Percentiles rank a stretch among this genome's conserved stretches.
Evolutionary conservation across 1,140 invertebrate genomes (phyloP).

Genomic region (Callitettix versicolor): DNA sequence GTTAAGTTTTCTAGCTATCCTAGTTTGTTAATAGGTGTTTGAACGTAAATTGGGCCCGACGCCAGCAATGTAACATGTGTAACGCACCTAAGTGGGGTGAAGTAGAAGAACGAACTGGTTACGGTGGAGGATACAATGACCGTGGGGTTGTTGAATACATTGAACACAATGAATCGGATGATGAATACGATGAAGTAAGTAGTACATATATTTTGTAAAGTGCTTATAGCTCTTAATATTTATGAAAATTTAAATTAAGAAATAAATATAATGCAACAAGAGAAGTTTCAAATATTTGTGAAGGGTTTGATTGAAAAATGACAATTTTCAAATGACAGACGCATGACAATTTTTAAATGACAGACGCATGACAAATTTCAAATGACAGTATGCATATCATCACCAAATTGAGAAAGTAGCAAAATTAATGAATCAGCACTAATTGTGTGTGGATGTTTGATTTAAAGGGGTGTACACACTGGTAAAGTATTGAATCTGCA

Average conservation of each 20-base stretch:
- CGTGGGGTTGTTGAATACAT: conserved; percentile 88
- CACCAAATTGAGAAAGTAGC: too few species aligned
- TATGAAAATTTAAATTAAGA: not conserved
- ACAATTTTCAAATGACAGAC: too few species aligned
- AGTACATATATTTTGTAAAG: conserved; percentile 31
- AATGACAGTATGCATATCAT: too few species aligned
- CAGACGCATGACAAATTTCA: too few species aligned
- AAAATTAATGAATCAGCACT: too few species aligned
- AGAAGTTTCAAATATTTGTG: not conserved
- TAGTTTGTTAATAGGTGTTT: conserved; percentile 52
- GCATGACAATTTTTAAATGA: too few species aligned
- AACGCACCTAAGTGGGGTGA: conserved; percentile 95
- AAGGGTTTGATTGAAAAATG: not conserved
- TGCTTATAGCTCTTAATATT: not conserved
- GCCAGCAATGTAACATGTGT: conserved; percentile 96
- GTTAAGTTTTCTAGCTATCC: not conserved
- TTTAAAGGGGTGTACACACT: too few species aligned
- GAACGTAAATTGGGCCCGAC: conserved; percentile 97
- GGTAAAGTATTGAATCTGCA: too few species aligned
- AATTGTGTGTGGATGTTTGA: too few species aligned
- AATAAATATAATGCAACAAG: not conserved
- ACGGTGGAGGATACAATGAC: conserved; percentile 83
- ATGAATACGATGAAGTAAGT: conserved; percentile 77
- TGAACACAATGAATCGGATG: conserved; percentile 74
- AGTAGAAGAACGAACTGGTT: conserved; percentile 57